These are phyloP conservation scores for Punctoribates punctum DNA, from an alignment of 2,888 invertebrate species.

Conservation along the genomic window DNA sequence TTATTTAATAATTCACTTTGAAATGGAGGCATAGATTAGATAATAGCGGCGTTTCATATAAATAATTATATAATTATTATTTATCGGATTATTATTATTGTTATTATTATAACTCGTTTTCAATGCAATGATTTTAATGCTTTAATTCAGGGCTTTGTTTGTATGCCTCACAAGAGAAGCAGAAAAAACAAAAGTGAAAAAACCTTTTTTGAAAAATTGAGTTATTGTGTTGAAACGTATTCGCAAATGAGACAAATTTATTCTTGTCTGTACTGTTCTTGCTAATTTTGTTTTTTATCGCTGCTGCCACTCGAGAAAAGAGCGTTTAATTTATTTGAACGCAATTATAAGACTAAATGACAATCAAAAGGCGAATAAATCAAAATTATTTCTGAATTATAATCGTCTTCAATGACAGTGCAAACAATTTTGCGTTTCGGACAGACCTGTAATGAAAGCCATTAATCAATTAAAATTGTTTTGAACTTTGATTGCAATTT, in stretches of 20 bases:
- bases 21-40: background rate
- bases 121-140: background rate
- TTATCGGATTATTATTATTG: background rate
- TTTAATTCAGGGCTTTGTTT: background rate
- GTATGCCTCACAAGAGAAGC: background rate
- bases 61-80: conserved; percentile 13
- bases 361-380: too few relatives aligned
- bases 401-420: too few relatives aligned
- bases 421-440: background rate
- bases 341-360: too few relatives aligned
- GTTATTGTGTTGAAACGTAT: background rate
- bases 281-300: too few relatives aligned
- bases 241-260: background rate
- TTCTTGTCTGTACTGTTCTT: too few relatives aligned
- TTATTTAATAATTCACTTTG: too few relatives aligned
- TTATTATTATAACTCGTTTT: too few relatives aligned
- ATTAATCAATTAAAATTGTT: conserved; percentile 10
- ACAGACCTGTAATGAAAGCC: background rate
- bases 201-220: background rate
- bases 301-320: too few relatives aligned
- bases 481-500: background rate
- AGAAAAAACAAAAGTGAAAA: background rate
- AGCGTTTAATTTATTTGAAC: too few relatives aligned
- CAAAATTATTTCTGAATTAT: too few relatives aligned
- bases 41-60: background rate